These are phyloP conservation scores for Rutilus rutilus DNA, from an alignment of 2,113 vertebrate species.

Conservation along the genomic window DNA sequence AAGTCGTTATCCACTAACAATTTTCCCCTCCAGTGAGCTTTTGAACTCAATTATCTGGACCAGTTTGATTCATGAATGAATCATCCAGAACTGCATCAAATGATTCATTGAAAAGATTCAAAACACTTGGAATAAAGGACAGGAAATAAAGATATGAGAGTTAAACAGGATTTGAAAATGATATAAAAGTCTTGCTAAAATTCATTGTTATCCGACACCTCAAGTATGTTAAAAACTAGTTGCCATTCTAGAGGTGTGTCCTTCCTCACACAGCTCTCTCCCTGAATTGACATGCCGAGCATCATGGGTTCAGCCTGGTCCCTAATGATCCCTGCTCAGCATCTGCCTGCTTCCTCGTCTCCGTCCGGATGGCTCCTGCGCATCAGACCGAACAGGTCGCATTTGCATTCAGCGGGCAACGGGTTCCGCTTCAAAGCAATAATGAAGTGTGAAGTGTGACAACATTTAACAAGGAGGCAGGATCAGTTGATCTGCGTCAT, in stretches of 20 bases:
- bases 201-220: not conserved
- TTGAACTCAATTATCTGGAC: not conserved
- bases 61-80: not conserved
- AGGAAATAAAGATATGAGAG: too few species aligned
- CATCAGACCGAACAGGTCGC: conserved; percentile 54
- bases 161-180: too few species aligned
- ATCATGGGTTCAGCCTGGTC: conserved; percentile 54
- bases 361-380: conserved; percentile 34
- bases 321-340: conserved; percentile 67
- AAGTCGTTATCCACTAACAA: not conserved
- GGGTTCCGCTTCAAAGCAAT: conserved; percentile 64
- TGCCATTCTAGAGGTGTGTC: conserved; percentile 39
- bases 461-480: conserved; percentile 73
- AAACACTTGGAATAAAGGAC: not conserved
- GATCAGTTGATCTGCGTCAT: conserved; percentile 75
- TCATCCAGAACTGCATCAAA: not conserved
- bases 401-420: conserved; percentile 44
- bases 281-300: conserved; percentile 64
- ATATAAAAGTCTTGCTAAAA: not conserved
- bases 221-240: not conserved
- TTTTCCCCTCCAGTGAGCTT: not conserved
- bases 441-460: conserved; percentile 78
- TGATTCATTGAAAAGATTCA: not conserved
- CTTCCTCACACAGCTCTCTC: conserved; percentile 6
- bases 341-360: conserved; percentile 49